Percentiles rank a stretch among this genome's conserved stretches.
Evolutionary conservation across 2,113 vertebrate genomes (phyloP).

Genomic region (Hippocampus zosterae): DNA sequence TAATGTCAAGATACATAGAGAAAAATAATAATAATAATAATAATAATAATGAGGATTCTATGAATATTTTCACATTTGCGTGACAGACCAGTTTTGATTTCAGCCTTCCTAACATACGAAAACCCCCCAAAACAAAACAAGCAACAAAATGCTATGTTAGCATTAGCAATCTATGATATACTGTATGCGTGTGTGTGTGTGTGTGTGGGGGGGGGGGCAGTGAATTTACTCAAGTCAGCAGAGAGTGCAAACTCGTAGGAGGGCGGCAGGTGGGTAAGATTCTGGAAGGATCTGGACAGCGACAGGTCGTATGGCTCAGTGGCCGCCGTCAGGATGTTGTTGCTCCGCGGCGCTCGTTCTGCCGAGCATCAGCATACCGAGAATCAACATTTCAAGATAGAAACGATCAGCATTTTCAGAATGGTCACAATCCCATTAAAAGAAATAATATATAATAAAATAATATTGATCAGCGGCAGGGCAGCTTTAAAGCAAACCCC

Average conservation of each 20-base stretch:
- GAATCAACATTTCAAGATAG: not conserved
- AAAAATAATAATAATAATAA: too few relatives aligned
- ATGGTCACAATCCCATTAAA: not conserved
- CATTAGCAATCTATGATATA: not conserved
- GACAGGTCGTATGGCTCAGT: constrained; percentile 94
- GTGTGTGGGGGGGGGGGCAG: constrained; percentile 51
- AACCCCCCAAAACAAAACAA: too few relatives aligned
- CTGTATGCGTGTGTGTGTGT: not conserved
- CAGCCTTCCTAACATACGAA: not conserved
- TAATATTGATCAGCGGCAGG: not conserved
- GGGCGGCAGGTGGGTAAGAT: constrained; percentile 89
- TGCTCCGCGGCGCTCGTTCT: constrained; percentile 87
- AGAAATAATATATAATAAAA: too few relatives aligned
- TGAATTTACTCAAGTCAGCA: constrained; percentile 88
- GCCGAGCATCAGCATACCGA: constrained; percentile 31
- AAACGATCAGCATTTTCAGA: not conserved
- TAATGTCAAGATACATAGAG: too few relatives aligned
- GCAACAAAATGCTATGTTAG: not conserved
- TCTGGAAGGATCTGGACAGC: constrained; percentile 97
- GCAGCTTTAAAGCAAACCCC: too few relatives aligned
- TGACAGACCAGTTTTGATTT: not conserved
- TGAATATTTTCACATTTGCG: too few relatives aligned
- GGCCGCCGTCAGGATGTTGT: constrained; percentile 96
- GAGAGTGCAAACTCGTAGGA: constrained; percentile 89
- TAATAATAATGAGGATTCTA: too few relatives aligned